phyloP scores from a whole-genome alignment of 2,888 invertebrate genomes.

The Ceramica pisi region DNA sequence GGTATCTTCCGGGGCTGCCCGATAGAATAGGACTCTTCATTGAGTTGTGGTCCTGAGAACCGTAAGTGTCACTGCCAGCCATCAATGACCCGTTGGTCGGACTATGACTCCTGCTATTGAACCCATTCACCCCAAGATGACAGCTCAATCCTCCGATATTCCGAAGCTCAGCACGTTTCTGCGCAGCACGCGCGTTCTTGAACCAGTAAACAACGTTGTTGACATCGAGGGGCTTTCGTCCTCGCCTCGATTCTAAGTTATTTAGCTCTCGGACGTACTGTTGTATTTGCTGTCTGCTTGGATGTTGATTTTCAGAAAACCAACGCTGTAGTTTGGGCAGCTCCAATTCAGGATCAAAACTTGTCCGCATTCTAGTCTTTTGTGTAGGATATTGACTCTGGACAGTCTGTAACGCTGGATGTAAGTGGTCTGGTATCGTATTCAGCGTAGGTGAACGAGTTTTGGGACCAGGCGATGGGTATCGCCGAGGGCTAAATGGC shows the following conservation, averaged over 20 bases:
- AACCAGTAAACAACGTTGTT: constrained; percentile 99
- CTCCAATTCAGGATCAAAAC: constrained; percentile 99
- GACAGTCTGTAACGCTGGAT: constrained; percentile 94
- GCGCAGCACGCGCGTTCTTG: constrained; percentile 98
- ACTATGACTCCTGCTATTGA: constrained; percentile 92
- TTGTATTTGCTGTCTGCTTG: constrained; percentile 98
- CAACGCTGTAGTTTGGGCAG: constrained; percentile 98
- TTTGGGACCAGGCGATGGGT: constrained; percentile 88
- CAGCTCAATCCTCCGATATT: constrained; percentile 91
- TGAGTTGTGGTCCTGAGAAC: constrained; percentile 89
- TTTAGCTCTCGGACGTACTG: constrained; percentile 98
- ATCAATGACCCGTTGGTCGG: constrained; percentile 92
- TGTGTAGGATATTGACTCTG: constrained; percentile 95
- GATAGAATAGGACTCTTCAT: constrained; percentile 92
- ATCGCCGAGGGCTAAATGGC: constrained; percentile 88
- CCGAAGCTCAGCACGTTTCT: constrained; percentile 96
- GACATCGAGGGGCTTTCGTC: constrained; percentile 98
- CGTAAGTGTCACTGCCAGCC: constrained; percentile 91
- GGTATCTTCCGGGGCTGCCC: constrained; percentile 90
- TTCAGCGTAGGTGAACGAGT: constrained; percentile 88
- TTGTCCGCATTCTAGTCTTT: constrained; percentile 98
- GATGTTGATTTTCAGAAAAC: constrained; percentile 99
- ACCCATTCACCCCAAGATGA: constrained; percentile 92
- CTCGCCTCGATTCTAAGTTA: constrained; percentile 96
- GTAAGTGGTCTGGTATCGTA: constrained; percentile 90